Evolutionary conservation across 2,113 vertebrate species (phyloP).

Genomic region (Microtus pennsylvanicus): DNA sequence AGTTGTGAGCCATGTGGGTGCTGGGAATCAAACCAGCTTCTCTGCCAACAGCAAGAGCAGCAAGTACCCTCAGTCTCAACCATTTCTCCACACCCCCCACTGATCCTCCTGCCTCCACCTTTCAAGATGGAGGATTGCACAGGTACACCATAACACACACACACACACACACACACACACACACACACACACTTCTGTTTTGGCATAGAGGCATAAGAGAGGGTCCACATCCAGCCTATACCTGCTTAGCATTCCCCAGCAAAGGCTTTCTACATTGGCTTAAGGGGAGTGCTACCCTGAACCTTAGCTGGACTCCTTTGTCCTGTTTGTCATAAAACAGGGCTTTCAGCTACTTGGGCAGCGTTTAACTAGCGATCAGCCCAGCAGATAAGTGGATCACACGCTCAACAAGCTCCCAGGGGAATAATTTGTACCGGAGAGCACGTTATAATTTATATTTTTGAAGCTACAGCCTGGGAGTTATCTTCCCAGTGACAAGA

Average conservation of each 20-base stretch:
- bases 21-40: not conserved
- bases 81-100: not conserved
- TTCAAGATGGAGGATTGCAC: not conserved
- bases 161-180: not conserved
- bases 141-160: not conserved
- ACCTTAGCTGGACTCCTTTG: not conserved
- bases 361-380: constrained; percentile 49
- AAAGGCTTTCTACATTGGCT: not conserved
- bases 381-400: constrained; percentile 57
- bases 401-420: constrained; percentile 36
- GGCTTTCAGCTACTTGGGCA: constrained; percentile 52
- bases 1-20: not conserved
- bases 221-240: not conserved
- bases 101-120: not conserved
- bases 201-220: not conserved
- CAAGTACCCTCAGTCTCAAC: not conserved
- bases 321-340: constrained; percentile 44
- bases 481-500: not conserved
- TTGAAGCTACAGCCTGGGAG: constrained; percentile 42
- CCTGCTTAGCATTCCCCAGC: not conserved
- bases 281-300: not conserved
- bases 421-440: constrained; percentile 63
- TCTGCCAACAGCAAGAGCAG: not conserved
- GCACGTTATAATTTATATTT: constrained; percentile 63
- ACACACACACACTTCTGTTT: not conserved